These are phyloP conservation scores for Mythimna vitellina DNA, from an alignment of 2,888 invertebrate genomes.

Conservation along the genomic window DNA sequence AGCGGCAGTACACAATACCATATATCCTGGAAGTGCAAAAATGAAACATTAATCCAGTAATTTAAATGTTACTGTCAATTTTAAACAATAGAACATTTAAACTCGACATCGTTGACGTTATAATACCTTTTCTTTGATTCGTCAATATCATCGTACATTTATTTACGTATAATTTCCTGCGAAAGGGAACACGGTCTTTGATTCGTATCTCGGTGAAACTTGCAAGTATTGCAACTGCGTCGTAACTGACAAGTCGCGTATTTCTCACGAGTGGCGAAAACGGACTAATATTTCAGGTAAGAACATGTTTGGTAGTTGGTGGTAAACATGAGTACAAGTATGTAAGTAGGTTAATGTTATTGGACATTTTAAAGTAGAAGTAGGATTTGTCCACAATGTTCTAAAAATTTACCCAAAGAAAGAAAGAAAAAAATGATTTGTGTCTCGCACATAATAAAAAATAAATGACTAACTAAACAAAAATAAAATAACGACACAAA, in stretches of 20 bases:
- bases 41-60: not conserved
- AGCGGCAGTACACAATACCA: not conserved
- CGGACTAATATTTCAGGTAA: not conserved
- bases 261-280: constrained; percentile 10
- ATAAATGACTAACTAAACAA: no score
- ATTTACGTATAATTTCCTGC: constrained; percentile 30
- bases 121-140: constrained; percentile 18
- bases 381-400: no score
- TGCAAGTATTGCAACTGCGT: constrained; percentile 21
- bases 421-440: no score
- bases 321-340: not conserved
- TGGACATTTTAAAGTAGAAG: not conserved
- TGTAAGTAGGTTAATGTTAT: not conserved
- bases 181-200: constrained; percentile 27
- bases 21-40: not conserved
- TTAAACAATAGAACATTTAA: constrained; percentile 6
- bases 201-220: constrained; percentile 38
- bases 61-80: not conserved
- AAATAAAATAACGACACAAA: no score
- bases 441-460: no score
- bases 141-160: not conserved
- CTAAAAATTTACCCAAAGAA: no score
- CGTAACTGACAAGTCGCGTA: constrained; percentile 5
- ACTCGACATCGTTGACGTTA: constrained; percentile 1
- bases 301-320: not conserved